Percentiles rank a stretch among this genome's conserved stretches.
Conservation (phyloP, 2,888 invertebrate genomes). For the Pseudococcus viburni region DNA sequence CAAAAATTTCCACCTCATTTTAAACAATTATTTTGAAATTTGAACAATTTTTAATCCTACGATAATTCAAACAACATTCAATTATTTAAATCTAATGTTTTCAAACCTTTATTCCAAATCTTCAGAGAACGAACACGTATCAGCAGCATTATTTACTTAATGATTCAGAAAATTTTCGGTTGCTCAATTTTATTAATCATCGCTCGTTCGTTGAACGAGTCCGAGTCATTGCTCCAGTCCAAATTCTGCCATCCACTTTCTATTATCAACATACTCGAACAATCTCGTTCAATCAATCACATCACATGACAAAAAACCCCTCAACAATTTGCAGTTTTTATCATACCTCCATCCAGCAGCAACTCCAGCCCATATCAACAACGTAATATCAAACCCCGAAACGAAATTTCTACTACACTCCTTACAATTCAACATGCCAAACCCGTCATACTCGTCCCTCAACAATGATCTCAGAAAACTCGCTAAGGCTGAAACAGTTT, state of each 20-base stretch:
- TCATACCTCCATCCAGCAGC: background rate
- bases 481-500: background rate
- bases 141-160: too few species aligned
- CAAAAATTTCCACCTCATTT: too few species aligned
- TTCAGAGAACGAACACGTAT: too few species aligned
- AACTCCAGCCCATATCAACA: background rate
- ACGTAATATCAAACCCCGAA: background rate
- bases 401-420: background rate
- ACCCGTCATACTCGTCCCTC: background rate
- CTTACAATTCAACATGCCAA: background rate
- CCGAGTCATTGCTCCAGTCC: background rate
- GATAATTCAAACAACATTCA: too few species aligned
- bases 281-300: constrained; percentile 12
- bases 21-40: too few species aligned
- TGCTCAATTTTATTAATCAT: too few species aligned
- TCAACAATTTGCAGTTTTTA: background rate
- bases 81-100: too few species aligned
- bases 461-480: background rate
- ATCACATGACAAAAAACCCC: background rate
- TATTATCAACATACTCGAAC: background rate
- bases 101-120: too few species aligned
- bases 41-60: too few species aligned
- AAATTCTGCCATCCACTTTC: background rate
- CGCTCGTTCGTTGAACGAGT: too few species aligned
- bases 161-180: too few species aligned